phyloP scores from a whole-genome alignment of 2,797 vertebrate genomes.

The Urosaurus nigricauda region DNA sequence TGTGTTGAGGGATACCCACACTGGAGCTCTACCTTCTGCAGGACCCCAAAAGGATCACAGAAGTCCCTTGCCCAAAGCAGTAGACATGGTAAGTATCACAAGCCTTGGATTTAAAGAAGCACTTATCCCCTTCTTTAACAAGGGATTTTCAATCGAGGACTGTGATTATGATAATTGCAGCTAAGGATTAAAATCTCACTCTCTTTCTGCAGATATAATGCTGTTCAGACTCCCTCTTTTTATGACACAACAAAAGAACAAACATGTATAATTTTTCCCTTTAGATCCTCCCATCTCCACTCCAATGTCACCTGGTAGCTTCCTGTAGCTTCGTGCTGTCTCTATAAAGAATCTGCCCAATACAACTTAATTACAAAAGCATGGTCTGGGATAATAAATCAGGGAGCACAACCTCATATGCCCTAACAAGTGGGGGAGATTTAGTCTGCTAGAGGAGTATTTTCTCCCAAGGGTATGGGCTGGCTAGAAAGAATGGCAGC shows the following conservation, averaged over 20 bases:
- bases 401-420: neutral
- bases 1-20: conserved; percentile 31
- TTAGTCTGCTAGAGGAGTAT: neutral
- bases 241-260: neutral
- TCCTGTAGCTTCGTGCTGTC: neutral
- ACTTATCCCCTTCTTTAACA: neutral
- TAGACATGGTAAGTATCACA: conserved; percentile 62
- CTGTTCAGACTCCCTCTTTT: neutral
- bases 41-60: conserved; percentile 43
- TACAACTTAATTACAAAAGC: neutral
- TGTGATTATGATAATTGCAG: neutral
- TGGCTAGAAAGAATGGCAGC: neutral
- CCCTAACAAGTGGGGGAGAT: neutral
- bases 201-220: neutral
- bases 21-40: neutral
- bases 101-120: neutral
- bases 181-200: neutral
- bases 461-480: neutral
- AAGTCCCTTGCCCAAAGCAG: conserved; percentile 55
- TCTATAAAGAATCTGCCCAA: neutral
- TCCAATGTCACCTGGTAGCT: too few relatives aligned
- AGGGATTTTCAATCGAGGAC: too few relatives aligned
- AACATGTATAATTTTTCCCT: too few relatives aligned
- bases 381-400: neutral
- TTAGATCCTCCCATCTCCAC: too few relatives aligned